Conservation (phyloP, 2,113 vertebrate genomes). For the Acrocephalus arundinaceus region DNA sequence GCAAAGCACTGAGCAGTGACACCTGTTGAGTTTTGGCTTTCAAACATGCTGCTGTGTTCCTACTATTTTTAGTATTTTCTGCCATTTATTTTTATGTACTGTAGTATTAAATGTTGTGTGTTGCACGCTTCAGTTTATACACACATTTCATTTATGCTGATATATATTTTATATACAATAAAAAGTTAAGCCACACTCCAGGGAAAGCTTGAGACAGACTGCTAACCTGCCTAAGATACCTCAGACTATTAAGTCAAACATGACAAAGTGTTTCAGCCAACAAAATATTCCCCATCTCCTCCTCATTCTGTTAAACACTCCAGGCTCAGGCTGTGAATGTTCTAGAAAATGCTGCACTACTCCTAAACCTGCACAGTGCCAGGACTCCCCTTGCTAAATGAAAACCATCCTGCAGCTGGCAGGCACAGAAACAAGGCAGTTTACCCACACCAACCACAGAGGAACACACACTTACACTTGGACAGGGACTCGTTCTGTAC, state of each 20-base stretch:
- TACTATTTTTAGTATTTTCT: neutral
- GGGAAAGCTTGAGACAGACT: neutral
- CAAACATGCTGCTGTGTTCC: neutral
- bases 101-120: neutral
- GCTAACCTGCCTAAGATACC: neutral
- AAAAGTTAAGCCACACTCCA: neutral
- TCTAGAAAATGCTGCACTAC: neutral
- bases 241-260: neutral
- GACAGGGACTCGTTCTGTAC: slow-evolving; percentile 72
- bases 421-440: neutral
- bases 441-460: neutral
- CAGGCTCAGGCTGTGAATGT: neutral
- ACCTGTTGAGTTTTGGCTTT: neutral
- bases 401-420: neutral
- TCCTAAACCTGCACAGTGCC: neutral
- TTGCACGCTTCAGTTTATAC: neutral
- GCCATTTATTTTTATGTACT: neutral
- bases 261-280: neutral
- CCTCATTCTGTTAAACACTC: neutral
- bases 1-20: neutral
- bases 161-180: neutral
- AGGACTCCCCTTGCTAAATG: neutral
- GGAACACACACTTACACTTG: slow-evolving; percentile 73
- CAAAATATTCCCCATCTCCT: neutral
- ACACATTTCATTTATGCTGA: neutral